A percentile compares a stretch with the other conserved stretches of the same genome.
Conservation (phyloP, 2,888 invertebrate genomes). For the Xylota sylvarum region DNA sequence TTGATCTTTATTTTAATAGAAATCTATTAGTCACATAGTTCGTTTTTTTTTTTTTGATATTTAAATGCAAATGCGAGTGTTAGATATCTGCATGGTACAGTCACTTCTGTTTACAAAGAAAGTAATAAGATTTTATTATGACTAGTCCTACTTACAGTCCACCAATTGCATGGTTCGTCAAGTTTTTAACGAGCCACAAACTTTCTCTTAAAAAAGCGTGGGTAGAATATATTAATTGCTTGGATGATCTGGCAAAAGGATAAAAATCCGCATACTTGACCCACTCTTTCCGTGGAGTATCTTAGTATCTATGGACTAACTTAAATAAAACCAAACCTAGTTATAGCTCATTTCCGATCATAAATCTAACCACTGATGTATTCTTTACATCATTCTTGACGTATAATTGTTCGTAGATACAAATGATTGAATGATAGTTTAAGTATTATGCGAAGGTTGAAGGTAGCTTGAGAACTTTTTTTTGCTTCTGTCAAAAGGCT, state of each 20-base stretch:
- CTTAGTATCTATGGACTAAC: too few species aligned
- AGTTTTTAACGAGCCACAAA: neutral
- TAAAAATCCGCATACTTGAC: neutral
- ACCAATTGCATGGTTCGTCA: neutral
- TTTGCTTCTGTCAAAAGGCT: neutral
- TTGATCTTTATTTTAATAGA: slow-evolving; percentile 19
- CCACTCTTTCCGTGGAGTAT: too few species aligned
- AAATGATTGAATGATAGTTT: neutral
- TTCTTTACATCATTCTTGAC: too few species aligned
- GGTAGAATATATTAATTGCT: too few species aligned
- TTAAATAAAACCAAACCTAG: too few species aligned
- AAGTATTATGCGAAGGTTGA: neutral
- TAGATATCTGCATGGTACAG: too few species aligned
- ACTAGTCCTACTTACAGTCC: neutral
- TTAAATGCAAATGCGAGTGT: too few species aligned
- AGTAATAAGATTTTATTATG: neutral
- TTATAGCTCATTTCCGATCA: too few species aligned
- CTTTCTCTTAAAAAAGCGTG: neutral
- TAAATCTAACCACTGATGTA: too few species aligned
- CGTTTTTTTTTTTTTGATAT: neutral
- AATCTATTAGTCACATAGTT: neutral
- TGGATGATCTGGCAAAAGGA: neutral
- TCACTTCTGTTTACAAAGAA: neutral
- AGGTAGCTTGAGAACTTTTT: neutral
- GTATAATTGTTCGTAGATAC: neutral